phyloP scores from a whole-genome alignment of 2,797 vertebrate genomes.

The Diglossa cyanea region DNA sequence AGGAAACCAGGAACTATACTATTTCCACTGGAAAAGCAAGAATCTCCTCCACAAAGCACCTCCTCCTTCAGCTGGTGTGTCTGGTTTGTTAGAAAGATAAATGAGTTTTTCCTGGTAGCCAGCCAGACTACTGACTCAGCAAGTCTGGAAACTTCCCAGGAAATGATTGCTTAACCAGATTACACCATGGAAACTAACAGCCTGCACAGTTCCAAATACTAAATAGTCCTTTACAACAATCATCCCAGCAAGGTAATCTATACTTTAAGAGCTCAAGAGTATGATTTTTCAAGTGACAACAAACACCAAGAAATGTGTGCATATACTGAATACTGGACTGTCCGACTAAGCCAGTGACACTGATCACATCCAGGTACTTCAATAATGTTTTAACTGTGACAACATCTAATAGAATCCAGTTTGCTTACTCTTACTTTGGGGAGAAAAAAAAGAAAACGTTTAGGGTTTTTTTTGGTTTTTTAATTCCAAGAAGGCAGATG shows the following conservation, averaged over 20 bases:
- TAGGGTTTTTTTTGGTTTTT: neutral
- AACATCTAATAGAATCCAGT: neutral
- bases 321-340: neutral
- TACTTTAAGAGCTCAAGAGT: slow-evolving; percentile 13
- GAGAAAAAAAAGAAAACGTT: neutral
- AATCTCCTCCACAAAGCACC: neutral
- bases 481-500: neutral
- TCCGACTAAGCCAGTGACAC: neutral
- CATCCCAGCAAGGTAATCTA: slow-evolving; percentile 45
- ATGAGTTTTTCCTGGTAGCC: slow-evolving; percentile 60
- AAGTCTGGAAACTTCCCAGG: slow-evolving; percentile 74
- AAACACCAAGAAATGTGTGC: neutral
- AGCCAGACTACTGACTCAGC: slow-evolving; percentile 71
- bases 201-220: slow-evolving; percentile 59
- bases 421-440: neutral
- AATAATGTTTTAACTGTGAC: neutral
- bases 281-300: neutral
- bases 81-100: slow-evolving; percentile 43
- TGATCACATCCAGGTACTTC: neutral
- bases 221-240: slow-evolving; percentile 45
- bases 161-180: slow-evolving; percentile 77
- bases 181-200: slow-evolving; percentile 76
- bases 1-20: neutral
- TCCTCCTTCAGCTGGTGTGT: neutral
- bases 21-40: neutral